A percentile compares a stretch with the other conserved stretches of the same genome.
Conservation (phyloP, 2,888 invertebrate species). For the Xylophagus ater region DNA sequence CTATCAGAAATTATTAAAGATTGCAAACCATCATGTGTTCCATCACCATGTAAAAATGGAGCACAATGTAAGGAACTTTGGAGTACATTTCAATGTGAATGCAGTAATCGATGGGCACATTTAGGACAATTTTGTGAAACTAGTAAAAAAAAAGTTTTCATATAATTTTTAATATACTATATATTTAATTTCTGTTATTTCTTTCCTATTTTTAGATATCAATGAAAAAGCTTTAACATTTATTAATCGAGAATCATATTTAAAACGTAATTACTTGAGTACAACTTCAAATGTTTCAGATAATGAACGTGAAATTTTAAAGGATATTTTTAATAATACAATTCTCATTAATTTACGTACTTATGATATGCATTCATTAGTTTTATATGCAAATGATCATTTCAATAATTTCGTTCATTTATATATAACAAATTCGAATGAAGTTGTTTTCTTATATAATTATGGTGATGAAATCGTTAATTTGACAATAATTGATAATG, state of each 20-base stretch:
- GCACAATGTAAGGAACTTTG: constrained; percentile 84
- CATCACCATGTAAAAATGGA: constrained; percentile 85
- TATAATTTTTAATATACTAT: constrained; percentile 3
- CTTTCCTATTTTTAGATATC: constrained; percentile 51
- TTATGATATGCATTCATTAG: constrained; percentile 67
- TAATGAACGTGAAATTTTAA: constrained; percentile 46
- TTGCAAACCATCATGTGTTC: constrained; percentile 88
- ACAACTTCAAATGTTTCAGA: constrained; percentile 51
- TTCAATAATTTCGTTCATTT: constrained; percentile 87
- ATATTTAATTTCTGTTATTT: not conserved
- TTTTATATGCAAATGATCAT: constrained; percentile 86
- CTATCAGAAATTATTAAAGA: constrained; percentile 84
- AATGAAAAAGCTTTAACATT: constrained; percentile 84
- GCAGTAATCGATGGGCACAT: constrained; percentile 88
- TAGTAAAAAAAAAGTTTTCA: constrained; percentile 49
- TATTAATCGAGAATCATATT: constrained; percentile 64
- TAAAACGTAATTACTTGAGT: constrained; percentile 68
- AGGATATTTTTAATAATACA: constrained; percentile 65
- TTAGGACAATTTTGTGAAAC: constrained; percentile 81
- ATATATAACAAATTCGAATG: constrained; percentile 66
- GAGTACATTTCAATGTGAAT: constrained; percentile 87
- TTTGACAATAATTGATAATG: constrained; percentile 62
- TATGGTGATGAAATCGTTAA: constrained; percentile 67
- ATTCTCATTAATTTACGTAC: constrained; percentile 84
- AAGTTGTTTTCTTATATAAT: constrained; percentile 77